Base-by-base conservation (phyloP, 2,888 invertebrate species). In the Drosophila gaucha region DNA sequence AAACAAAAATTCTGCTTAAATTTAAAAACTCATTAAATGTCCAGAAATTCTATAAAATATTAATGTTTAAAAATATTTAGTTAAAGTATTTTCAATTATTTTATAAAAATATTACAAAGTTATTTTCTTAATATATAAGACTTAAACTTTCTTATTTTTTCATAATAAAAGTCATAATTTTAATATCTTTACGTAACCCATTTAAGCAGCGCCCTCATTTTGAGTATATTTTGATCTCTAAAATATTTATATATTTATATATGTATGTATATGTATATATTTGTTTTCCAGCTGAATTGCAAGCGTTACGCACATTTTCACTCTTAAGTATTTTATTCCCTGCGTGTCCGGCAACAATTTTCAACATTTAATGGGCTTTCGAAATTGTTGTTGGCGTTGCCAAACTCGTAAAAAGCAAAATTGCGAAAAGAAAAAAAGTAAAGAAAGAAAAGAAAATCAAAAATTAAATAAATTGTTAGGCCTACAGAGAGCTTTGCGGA, bases 271-370 rank as follows among this genome's bases (percentile, higher is more conserved):
- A 6, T 58, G 12, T 44, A 18, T 44, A n/a, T 38, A 51, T 39
- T 44, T 49, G 18, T 36, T 39, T 35, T 41, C 26, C 38, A 39
- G 12, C 6, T 44, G 41, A 6, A 62, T 49, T 39, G 51, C 56
- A 67, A 63, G 50, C 36, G 74, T 62, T 79, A 84, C 79, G 80
- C 79, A 84, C 67, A 62, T 67, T 73, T 77, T 68, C 73, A 43
- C 58, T 56, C 58, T 56, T 41, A 54, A 35, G 38, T 72, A 67
- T 85, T 71, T 74, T 68, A 64, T 82, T 33, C 60, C 41, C 65
- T 78, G 86, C 86, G 86, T 80, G 79, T 75, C 68, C 64, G 66
- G 71, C 78, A 50, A 38, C 75, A 78, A 65, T 86, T 86, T 76
- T 70, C 72, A 49, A 59, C 51, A 73, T 67, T 77, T 77, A 60